Base-by-base conservation (phyloP, 2,888 invertebrate species). In the Thymelicus lineola region DNA sequence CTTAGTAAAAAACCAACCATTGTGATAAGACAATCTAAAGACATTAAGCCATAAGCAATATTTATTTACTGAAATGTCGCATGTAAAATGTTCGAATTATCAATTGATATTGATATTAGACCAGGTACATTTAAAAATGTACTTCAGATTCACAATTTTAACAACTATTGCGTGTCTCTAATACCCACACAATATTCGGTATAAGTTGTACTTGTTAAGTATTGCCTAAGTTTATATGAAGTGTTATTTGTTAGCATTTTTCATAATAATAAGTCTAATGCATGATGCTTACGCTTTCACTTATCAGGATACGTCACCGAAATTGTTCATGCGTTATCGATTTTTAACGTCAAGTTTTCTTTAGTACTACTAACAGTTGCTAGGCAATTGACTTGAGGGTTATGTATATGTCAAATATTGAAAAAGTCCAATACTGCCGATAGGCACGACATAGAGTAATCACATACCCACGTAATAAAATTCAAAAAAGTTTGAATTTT, bases 141-240 rank as follows among this genome's bases (percentile, higher is more conserved):
- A 57, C 20, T 53, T 53, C 10, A 20, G 55, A 55, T 55, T 55
- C 55, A 35, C 55, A 55, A 35, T 53, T 46, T 48, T 48, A 15
- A 60, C 62, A 62, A 68, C 6, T 62, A 15, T 28, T 55, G 57
- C 55, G 38, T 61, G 48, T 35, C 45, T 61, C 48, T 71, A 71
- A 79, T 79, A 78, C 77, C 80, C 79, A 78, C 74, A 76, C 76
- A 77, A 77, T 77, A 79, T 81, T 86, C 78, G 83, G 83, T 88
- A 81, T 90, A 90, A 90, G 86, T 85, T 87, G 77, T 89, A 90
- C 85, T 84, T 86, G 85, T 88, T 91, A 91, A 91, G 87, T 90
- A 90, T 88, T 86, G 91, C 91, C 90, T 92, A 92, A 91, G 91
- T 90, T 91, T 89, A 85, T 89, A 88, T 85, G 85, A 89, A 82